Evolutionary conservation across 2,797 vertebrate genomes (phyloP).

Genomic region (Girardinus metallicus): DNA sequence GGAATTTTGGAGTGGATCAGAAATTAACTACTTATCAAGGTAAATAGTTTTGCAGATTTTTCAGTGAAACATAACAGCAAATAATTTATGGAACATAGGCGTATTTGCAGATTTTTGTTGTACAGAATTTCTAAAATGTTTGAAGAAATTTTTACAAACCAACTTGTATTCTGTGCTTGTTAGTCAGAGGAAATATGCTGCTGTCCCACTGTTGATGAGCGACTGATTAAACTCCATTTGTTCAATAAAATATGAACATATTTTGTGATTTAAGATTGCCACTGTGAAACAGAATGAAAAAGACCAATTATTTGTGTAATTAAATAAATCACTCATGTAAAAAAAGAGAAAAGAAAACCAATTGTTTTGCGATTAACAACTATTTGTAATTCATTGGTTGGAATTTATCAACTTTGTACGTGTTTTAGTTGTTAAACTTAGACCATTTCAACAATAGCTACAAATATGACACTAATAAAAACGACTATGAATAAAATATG

Average conservation of each 20-base stretch:
- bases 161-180: background rate
- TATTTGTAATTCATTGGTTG: background rate
- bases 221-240: background rate
- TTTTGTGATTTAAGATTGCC: background rate
- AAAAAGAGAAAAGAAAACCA: too few relatives aligned
- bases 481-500: background rate
- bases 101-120: background rate
- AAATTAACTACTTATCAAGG: too few relatives aligned
- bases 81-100: background rate
- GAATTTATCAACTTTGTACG: background rate
- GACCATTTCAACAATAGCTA: background rate
- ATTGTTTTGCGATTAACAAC: too few relatives aligned
- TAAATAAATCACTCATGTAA: too few relatives aligned
- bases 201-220: background rate
- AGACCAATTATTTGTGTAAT: too few relatives aligned
- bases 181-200: background rate
- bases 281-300: background rate
- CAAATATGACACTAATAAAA: background rate
- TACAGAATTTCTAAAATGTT: background rate
- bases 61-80: background rate
- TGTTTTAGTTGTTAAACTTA: background rate
- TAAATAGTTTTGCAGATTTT: background rate
- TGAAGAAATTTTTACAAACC: background rate
- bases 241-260: background rate
- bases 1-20: background rate